These are phyloP conservation scores for Australoheros facetus DNA, from an alignment of 2,797 vertebrate species.

Conservation along the genomic window DNA sequence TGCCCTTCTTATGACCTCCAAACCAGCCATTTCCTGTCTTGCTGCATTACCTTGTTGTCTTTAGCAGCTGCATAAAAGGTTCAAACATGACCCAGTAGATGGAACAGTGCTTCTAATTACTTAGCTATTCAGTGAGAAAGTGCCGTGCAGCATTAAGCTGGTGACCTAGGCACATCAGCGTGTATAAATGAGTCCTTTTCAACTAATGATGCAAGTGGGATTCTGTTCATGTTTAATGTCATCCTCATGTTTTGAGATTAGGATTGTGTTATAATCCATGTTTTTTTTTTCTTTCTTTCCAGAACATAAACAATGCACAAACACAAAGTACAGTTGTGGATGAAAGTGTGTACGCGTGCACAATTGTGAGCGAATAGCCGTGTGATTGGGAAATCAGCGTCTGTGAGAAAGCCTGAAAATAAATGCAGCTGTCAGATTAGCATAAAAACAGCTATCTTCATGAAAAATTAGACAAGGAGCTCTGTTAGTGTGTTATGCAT, in stretches of 20 bases:
- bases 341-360: slow-evolving; percentile 18
- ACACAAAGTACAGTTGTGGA: background rate
- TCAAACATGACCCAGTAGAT: slow-evolving; percentile 47
- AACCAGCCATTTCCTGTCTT: slow-evolving; percentile 62
- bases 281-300: slow-evolving; percentile 1
- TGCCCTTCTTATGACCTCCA: slow-evolving; percentile 68
- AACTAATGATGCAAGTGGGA: slow-evolving; percentile 41
- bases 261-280: slow-evolving; percentile 13
- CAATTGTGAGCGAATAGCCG: slow-evolving; percentile 17
- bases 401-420: slow-evolving; percentile 58
- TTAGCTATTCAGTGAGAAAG: slow-evolving; percentile 36
- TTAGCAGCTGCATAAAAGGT: slow-evolving; percentile 48
- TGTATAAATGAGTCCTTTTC: slow-evolving; percentile 34
- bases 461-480: slow-evolving; percentile 66
- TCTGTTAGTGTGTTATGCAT: slow-evolving; percentile 46
- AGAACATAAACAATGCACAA: background rate
- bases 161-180: slow-evolving; percentile 55
- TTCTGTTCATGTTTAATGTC: slow-evolving; percentile 1
- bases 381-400: slow-evolving; percentile 66
- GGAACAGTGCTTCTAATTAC: slow-evolving; percentile 59
- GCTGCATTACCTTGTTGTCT: slow-evolving; percentile 56
- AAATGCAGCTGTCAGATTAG: slow-evolving; percentile 73
- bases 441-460: slow-evolving; percentile 72
- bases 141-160: slow-evolving; percentile 22
- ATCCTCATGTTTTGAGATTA: slow-evolving; percentile 38